Evolutionary conservation across 2,888 invertebrate species (phyloP).

Genomic region (Drosophila barbarae): DNA sequence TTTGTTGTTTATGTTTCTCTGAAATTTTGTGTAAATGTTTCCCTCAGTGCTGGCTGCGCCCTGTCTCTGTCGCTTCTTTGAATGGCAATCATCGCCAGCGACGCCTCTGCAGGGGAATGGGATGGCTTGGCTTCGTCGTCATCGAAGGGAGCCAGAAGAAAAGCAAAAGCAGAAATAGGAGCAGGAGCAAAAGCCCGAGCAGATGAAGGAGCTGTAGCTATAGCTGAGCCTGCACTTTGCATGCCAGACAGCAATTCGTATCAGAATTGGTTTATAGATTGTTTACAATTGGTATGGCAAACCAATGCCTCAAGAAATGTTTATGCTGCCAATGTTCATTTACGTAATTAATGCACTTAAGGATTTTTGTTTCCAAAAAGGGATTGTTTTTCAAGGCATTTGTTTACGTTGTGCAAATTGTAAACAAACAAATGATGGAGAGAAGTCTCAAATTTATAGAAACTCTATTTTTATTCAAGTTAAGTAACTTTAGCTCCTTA

Average conservation of each 20-base stretch:
- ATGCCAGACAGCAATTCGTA: conserved; percentile 15
- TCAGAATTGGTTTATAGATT: conserved; percentile 16
- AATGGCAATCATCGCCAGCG: conserved; percentile 47
- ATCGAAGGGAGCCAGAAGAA: not conserved
- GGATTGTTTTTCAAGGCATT: not conserved
- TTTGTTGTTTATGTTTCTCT: not conserved
- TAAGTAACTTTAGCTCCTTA: not conserved
- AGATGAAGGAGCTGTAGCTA: not conserved
- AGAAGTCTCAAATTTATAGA: not conserved
- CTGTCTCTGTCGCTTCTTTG: conserved; percentile 5
- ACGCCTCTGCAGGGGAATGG: conserved; percentile 44
- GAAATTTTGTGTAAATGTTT: not conserved
- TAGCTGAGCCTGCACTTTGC: conserved; percentile 17
- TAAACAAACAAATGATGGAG: conserved; percentile 8
- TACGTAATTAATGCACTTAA: conserved; percentile 14
- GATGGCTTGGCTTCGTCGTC: conserved; percentile 29
- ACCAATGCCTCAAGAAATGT: conserved; percentile 14
- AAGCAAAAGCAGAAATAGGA: not conserved
- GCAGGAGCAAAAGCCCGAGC: not conserved
- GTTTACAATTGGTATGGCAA: conserved; percentile 18
- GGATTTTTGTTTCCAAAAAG: not conserved
- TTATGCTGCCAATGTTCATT: conserved; percentile 9
- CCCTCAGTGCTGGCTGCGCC: conserved; percentile 14
- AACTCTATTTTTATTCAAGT: not conserved
- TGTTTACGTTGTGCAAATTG: conserved; percentile 9